A percentile compares a stretch with the other conserved stretches of the same genome.
These are phyloP conservation scores for Gorsachius goisagi DNA, from an alignment of 2,113 vertebrate genomes.

Conservation along the genomic window DNA sequence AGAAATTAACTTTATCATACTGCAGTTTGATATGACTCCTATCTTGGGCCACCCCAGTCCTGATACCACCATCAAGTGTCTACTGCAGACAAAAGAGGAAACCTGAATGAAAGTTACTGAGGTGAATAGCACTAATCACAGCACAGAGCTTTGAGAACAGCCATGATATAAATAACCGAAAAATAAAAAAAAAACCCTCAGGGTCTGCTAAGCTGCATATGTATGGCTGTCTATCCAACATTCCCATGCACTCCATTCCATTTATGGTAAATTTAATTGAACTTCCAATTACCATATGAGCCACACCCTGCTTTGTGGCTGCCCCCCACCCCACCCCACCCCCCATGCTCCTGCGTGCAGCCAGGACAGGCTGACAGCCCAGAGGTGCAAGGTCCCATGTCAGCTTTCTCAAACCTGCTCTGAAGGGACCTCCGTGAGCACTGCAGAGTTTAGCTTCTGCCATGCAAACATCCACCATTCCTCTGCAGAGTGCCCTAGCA, in stretches of 20 bases:
- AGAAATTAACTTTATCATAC: neutral
- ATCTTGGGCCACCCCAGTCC: neutral
- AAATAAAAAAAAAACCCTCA: too few relatives aligned
- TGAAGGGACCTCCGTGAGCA: neutral
- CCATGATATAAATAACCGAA: neutral
- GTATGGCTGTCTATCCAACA: neutral
- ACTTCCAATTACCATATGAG: neutral
- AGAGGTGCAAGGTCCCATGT: neutral
- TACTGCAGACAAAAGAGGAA: neutral
- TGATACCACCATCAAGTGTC: neutral
- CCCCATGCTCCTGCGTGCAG: fast-evolving
- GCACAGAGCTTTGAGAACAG: neutral
- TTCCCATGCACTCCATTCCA: neutral
- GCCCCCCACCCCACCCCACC: too few relatives aligned
- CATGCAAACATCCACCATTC: fast-evolving
- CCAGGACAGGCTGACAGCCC: neutral
- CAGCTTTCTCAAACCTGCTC: neutral
- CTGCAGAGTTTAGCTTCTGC: neutral
- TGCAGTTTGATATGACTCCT: neutral
- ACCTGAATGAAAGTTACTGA: neutral
- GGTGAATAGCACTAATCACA: neutral
- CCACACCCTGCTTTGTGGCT: neutral
- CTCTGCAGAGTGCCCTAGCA: neutral
- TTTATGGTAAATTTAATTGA: neutral
- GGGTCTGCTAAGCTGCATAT: neutral